Conservation (phyloP, 2,797 vertebrate species). For the Threskiornis aethiopicus region DNA sequence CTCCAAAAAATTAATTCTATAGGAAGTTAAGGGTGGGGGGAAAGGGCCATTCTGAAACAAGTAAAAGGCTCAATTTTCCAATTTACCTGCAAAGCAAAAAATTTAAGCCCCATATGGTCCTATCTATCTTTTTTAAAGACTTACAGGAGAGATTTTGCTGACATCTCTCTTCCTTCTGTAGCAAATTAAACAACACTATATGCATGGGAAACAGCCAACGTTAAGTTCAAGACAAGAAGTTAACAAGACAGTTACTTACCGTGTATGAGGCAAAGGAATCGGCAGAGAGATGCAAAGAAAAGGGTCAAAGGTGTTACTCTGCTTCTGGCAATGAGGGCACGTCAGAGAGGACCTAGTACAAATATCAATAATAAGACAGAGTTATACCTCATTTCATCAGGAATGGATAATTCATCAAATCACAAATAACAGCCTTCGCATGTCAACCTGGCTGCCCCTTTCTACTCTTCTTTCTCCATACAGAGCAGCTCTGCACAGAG, state of each 20-base stretch:
- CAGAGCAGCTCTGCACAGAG: neutral
- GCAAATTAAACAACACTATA: neutral
- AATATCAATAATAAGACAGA: neutral
- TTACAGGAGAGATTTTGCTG: neutral
- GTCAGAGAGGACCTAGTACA: slow-evolving; percentile 91
- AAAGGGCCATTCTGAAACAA: neutral
- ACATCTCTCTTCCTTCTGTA: neutral
- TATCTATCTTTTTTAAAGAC: neutral
- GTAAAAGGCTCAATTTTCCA: neutral
- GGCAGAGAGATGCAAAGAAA: slow-evolving; percentile 98
- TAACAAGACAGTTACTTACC: slow-evolving; percentile 69
- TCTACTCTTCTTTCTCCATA: neutral
- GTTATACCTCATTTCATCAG: neutral
- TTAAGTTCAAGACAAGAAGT: neutral
- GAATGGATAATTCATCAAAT: neutral
- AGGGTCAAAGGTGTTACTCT: slow-evolving; percentile 99
- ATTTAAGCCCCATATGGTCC: neutral
- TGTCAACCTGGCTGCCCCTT: neutral
- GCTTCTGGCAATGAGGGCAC: slow-evolving; percentile 98
- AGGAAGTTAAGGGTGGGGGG: neutral
- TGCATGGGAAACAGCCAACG: accelerated
- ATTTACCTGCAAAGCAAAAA: neutral
- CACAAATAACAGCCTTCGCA: neutral
- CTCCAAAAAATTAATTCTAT: neutral
- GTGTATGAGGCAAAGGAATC: slow-evolving; percentile 93